Conservation (phyloP, 2,888 invertebrate species). For the Pollenia labialis region DNA sequence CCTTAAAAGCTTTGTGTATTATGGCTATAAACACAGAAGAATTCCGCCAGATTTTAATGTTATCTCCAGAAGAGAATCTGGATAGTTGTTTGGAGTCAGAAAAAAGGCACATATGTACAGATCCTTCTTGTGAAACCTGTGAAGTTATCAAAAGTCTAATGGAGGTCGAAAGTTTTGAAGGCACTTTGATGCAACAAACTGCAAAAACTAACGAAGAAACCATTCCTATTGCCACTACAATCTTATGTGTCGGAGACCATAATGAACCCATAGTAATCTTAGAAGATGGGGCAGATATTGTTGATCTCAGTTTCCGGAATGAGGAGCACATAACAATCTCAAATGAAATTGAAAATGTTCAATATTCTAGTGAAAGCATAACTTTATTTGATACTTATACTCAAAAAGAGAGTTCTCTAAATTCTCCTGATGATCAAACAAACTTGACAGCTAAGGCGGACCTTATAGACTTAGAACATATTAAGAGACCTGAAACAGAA, state of each 20-base stretch:
- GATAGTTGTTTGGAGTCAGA: conserved; percentile 9
- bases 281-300: conserved; percentile 30
- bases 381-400: conserved; percentile 1
- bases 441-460: neutral
- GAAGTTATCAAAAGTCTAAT: conserved; percentile 67
- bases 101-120: conserved; percentile 63
- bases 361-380: conserved; percentile 40
- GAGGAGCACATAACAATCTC: conserved; percentile 16
- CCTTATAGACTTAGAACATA: too few species aligned
- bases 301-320: conserved; percentile 18
- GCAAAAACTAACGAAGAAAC: neutral
- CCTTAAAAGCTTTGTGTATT: conserved; percentile 77
- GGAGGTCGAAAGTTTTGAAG: conserved; percentile 48
- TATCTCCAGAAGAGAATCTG: neutral
- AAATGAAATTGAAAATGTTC: conserved; percentile 24
- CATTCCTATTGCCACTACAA: neutral
- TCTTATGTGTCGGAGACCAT: neutral
- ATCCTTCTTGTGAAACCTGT: conserved; percentile 68
- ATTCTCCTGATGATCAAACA: neutral
- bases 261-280: conserved; percentile 2
- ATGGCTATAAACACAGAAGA: conserved; percentile 76
- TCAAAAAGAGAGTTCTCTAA: neutral
- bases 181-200: conserved; percentile 50
- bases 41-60: conserved; percentile 74
- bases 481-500: neutral